Evolutionary conservation across 2,113 vertebrate genomes (phyloP), one percentile per base, ranked within the genome.

Genomic region (Chunga burmeisteri): DNA sequence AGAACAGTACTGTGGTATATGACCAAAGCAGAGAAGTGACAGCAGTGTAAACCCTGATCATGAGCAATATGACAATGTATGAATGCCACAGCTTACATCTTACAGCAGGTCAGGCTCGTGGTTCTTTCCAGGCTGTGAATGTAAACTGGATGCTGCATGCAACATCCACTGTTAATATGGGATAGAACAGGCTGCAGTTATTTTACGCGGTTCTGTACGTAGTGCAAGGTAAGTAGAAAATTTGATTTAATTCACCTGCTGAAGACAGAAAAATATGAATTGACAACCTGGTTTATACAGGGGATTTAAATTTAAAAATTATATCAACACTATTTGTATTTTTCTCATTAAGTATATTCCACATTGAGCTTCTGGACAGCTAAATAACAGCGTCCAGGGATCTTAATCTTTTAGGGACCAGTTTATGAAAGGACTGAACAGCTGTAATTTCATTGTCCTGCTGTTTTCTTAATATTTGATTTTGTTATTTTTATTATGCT

Each of bases 401-500:
- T 82, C 95, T 97, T 68, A 83, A 90, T 88, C 71, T 95, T 96
- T 83, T 40, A 93, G 55, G 34, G 9, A 90, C 25, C 7, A 53
- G 50, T 93, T 90, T 96, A 81, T 62, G 47, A 94, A 95, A 93
- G 44, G 67, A 94, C 32, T 50, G 82, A 95, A 74, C 66, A 80
- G 88, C 75, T 93, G 65, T 78, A 94, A 94, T 94, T 97, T 93
- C 63, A 95, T 97, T 22, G 7, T 89, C 80, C 67, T 17, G 7
- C 21, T 91, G 26, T 80, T 96, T 96, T 80, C 53, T 77, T 97
- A 90, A 88, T 92, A 84, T 77, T 72, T 93, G 42, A 93, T 89
- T 75, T 79, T 95, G 49, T 47, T 94, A 81, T 95, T 97, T 88
- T 96, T 89, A 96, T 98, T 92, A 93, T 62, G 70, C 79, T 91